phyloP scores from a whole-genome alignment of 2,797 vertebrate genomes.

The Catamblyrhynchus diadema region DNA sequence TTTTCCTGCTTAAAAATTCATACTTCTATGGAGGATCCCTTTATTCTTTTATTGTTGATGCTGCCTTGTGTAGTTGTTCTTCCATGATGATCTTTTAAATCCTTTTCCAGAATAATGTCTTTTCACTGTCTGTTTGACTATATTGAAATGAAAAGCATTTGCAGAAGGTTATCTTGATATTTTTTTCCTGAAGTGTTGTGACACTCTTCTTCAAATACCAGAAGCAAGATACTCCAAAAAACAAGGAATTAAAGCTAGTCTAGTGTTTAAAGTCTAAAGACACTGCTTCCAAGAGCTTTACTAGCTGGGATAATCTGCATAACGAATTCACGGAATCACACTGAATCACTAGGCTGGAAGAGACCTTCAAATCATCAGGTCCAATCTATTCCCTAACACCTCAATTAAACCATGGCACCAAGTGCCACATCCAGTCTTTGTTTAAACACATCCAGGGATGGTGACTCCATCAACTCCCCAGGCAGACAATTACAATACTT shows the following conservation, averaged over 20 bases:
- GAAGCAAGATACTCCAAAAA: background rate
- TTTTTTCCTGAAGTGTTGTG: background rate
- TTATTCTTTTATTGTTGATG: background rate
- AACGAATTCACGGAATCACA: background rate
- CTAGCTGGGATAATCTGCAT: background rate
- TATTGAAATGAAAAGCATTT: background rate
- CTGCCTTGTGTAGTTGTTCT: background rate
- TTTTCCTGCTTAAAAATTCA: background rate
- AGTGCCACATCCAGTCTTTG: background rate
- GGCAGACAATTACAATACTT: background rate
- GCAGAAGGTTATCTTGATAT: background rate
- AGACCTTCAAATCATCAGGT: fast-evolving
- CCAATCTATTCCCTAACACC: background rate
- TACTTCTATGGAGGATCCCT: background rate
- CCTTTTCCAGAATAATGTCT: background rate
- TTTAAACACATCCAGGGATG: background rate
- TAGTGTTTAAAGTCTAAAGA: background rate
- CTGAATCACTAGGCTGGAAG: background rate
- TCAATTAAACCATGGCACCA: background rate
- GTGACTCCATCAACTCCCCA: fast-evolving
- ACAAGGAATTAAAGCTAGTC: background rate
- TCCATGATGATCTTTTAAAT: background rate
- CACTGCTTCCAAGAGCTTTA: background rate
- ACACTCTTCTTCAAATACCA: background rate
- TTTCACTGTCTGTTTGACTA: background rate